Evolutionary conservation across 2,888 invertebrate genomes (phyloP).

Genomic region (Corbicula japonica): DNA sequence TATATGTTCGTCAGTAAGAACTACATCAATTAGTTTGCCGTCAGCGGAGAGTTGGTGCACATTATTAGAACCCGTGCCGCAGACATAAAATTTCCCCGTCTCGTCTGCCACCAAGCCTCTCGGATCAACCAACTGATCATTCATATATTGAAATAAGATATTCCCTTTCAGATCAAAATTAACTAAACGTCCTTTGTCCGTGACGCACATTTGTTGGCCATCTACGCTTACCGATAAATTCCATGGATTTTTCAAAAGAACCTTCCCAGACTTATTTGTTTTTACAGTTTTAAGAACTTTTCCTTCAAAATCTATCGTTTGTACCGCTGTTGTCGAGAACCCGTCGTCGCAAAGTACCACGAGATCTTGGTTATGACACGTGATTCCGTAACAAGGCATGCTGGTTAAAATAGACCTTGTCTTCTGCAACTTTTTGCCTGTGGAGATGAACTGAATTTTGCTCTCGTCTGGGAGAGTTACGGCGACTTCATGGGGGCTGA

Average conservation of each 20-base stretch:
- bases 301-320: constrained; percentile 55
- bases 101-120: constrained; percentile 53
- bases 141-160: constrained; percentile 51
- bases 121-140: constrained; percentile 48
- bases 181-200: constrained; percentile 56
- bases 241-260: constrained; percentile 53
- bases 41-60: constrained; percentile 59
- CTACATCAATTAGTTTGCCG: constrained; percentile 38
- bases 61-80: constrained; percentile 58
- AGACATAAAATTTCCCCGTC: constrained; percentile 58
- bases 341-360: constrained; percentile 62
- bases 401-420: constrained; percentile 57
- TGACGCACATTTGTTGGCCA: constrained; percentile 60
- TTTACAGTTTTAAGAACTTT: constrained; percentile 43
- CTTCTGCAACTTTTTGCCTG: constrained; percentile 41
- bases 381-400: constrained; percentile 60
- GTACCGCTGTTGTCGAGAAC: constrained; percentile 51
- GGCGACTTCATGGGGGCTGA: constrained; percentile 63
- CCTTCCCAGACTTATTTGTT: constrained; percentile 49
- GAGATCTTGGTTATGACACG: constrained; percentile 47
- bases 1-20: constrained; percentile 50
- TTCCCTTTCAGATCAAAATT: constrained; percentile 52
- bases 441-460: constrained; percentile 58
- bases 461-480: constrained; percentile 63
- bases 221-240: constrained; percentile 56